Percentiles rank a stretch among this genome's conserved stretches.
Conservation (phyloP, 2,113 vertebrate species). For the Varanus komodoensis region DNA sequence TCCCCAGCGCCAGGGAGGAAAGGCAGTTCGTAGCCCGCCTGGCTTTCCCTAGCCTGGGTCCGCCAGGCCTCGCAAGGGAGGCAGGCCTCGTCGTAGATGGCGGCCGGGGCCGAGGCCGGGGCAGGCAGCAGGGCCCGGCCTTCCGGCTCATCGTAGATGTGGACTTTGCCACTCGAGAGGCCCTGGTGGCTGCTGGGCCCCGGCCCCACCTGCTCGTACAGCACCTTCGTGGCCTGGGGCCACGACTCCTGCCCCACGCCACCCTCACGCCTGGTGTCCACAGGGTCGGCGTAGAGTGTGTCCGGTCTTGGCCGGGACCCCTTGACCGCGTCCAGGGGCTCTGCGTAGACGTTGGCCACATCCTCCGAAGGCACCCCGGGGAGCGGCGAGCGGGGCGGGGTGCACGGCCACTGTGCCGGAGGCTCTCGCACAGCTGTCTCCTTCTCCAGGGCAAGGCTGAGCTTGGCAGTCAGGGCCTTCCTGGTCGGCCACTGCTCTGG, state of each 20-base stretch:
- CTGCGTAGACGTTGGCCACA: conserved; percentile 82
- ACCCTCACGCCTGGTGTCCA: conserved; percentile 77
- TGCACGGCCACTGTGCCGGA: conserved; percentile 41
- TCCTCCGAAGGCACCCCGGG: conserved; percentile 61
- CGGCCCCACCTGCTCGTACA: conserved; percentile 80
- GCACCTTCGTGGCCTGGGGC: neutral
- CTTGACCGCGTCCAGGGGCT: conserved; percentile 89
- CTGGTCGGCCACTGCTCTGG: neutral
- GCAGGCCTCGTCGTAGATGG: conserved; percentile 85
- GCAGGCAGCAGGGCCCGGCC: conserved; percentile 70
- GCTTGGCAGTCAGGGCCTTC: conserved; percentile 59
- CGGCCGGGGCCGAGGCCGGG: neutral
- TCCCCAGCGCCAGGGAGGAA: conserved; percentile 79
- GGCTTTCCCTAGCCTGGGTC: conserved; percentile 73
- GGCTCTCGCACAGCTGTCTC: conserved; percentile 78
- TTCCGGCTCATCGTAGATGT: conserved; percentile 95
- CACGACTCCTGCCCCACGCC: conserved; percentile 48
- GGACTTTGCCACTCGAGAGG: conserved; percentile 69
- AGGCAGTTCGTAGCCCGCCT: conserved; percentile 75
- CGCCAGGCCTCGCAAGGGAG: conserved; percentile 78
- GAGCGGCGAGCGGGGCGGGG: neutral
- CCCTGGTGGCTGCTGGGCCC: conserved; percentile 66
- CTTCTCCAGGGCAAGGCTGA: conserved; percentile 51
- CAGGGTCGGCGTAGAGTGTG: conserved; percentile 89
- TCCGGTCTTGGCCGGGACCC: conserved; percentile 68